A percentile compares a stretch with the other conserved stretches of the same genome.
Conservation (phyloP, 1,140 invertebrate genomes). For the Diorhabda elongata region DNA sequence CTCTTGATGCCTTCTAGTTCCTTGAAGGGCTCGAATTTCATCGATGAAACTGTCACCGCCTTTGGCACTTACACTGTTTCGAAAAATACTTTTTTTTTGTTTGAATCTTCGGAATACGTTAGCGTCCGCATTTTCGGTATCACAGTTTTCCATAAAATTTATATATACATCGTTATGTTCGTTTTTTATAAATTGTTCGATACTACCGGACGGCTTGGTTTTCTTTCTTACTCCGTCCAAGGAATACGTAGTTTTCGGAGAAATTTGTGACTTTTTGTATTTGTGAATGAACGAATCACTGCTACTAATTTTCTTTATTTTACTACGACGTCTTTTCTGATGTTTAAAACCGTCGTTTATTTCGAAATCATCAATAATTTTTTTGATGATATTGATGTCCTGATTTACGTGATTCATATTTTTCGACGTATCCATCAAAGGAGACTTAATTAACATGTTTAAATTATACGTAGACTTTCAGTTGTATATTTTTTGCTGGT, state of each 20-base stretch:
- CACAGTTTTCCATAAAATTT: conserved; percentile 37
- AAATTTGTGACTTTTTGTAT: conserved; percentile 32
- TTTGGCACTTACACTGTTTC: conserved; percentile 14
- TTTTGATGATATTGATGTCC: conserved; percentile 40
- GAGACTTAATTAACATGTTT: conserved; percentile 38
- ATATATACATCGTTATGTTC: conserved; percentile 35
- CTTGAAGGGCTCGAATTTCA: conserved; percentile 29
- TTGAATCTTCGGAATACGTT: conserved; percentile 24
- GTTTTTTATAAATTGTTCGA: conserved; percentile 25
- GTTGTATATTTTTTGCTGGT: no score
- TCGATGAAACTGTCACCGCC: conserved; percentile 28
- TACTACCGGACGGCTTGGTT: conserved; percentile 11
- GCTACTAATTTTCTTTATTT: conserved; percentile 25
- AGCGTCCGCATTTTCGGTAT: conserved; percentile 35
- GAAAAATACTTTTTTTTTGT: conserved; percentile 28
- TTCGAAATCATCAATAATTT: conserved; percentile 41
- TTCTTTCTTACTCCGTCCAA: conserved; percentile 14
- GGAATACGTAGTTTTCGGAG: conserved; percentile 26
- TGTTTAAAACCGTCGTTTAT: not conserved
- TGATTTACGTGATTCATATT: conserved; percentile 28
- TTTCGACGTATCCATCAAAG: conserved; percentile 32
- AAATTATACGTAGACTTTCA: not conserved
- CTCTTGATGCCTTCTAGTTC: conserved; percentile 35
- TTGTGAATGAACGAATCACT: conserved; percentile 27
- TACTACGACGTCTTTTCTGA: conserved; percentile 26